phyloP scores from a whole-genome alignment of 2,888 invertebrate genomes.

The Conus canariensis region DNA sequence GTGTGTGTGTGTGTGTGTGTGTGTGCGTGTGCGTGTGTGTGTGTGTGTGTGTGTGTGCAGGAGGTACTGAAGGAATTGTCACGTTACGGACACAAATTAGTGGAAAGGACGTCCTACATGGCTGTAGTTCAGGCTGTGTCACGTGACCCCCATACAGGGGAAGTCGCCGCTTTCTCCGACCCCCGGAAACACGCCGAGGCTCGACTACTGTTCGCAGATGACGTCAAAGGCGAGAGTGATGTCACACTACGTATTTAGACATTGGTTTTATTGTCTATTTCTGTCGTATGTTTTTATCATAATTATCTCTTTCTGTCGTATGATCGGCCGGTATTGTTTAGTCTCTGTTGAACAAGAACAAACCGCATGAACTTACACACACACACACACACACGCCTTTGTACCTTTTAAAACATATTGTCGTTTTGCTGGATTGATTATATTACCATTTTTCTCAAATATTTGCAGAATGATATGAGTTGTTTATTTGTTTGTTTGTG shows the following conservation, averaged over 20 bases:
- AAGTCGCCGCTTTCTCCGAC: slow-evolving; percentile 46
- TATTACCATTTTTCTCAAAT: too few relatives aligned
- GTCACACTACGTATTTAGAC: neutral
- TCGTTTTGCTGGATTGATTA: too few relatives aligned
- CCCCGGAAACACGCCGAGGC: slow-evolving; percentile 43
- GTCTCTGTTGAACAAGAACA: too few relatives aligned
- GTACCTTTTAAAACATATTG: neutral
- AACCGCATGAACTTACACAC: too few relatives aligned
- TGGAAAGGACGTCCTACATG: slow-evolving; percentile 38
- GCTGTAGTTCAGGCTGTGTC: slow-evolving; percentile 47
- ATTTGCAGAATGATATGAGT: too few relatives aligned
- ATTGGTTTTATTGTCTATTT: neutral
- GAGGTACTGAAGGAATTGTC: slow-evolving; percentile 31
- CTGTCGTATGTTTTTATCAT: too few relatives aligned
- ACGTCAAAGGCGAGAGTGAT: neutral
- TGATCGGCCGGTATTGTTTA: too few relatives aligned
- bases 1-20: neutral
- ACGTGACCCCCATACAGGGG: slow-evolving; percentile 41
- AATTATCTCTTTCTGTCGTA: too few relatives aligned
- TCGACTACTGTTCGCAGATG: slow-evolving; percentile 33
- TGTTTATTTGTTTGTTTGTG: too few relatives aligned
- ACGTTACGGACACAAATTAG: slow-evolving; percentile 39
- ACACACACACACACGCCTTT: too few relatives aligned
- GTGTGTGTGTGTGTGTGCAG: slow-evolving; percentile 27
- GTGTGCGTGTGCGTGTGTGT: neutral